Percentiles rank a stretch among this genome's conserved stretches.
These are phyloP conservation scores for Cryptotis parvus DNA, from an alignment of 2,113 vertebrate species.

Conservation along the genomic window DNA sequence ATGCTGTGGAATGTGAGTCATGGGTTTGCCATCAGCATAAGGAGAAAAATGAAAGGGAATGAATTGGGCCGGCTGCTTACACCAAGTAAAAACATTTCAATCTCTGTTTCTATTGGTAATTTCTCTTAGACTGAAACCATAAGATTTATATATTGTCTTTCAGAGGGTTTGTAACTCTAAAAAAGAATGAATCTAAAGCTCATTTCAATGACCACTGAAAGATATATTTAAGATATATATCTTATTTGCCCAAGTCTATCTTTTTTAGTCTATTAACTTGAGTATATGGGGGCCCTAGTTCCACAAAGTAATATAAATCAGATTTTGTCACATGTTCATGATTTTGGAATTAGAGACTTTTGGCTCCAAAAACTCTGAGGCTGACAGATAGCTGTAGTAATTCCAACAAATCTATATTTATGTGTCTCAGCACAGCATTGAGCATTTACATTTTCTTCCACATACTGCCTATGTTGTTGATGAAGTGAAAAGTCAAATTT, in stretches of 20 bases:
- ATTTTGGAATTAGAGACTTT: conserved; percentile 77
- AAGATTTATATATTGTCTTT: conserved; percentile 71
- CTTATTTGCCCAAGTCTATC: background rate
- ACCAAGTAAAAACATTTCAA: conserved; percentile 52
- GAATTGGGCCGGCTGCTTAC: conserved; percentile 13
- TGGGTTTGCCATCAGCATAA: conserved; percentile 48
- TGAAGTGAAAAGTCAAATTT: conserved; percentile 77
- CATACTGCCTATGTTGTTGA: conserved; percentile 65
- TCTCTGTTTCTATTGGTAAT: conserved; percentile 73
- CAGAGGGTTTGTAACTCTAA: conserved; percentile 46
- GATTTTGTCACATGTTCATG: conserved; percentile 75
- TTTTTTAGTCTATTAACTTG: conserved; percentile 47
- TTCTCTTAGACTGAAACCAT: conserved; percentile 58
- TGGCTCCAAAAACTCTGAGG: conserved; percentile 68
- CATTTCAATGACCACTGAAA: conserved; percentile 1
- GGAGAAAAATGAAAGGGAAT: conserved; percentile 31
- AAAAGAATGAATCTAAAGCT: conserved; percentile 48
- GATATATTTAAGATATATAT: conserved; percentile 34
- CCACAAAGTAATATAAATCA: conserved; percentile 58
- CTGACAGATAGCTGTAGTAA: conserved; percentile 82
- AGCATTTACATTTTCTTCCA: conserved; percentile 77
- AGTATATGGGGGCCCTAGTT: background rate
- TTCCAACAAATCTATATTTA: conserved; percentile 81
- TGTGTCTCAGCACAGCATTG: conserved; percentile 73
- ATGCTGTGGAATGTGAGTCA: background rate